Percentiles rank a stretch among this genome's conserved stretches.
Conservation (phyloP, 2,797 vertebrate genomes). For the Falco novaeseelandiae region DNA sequence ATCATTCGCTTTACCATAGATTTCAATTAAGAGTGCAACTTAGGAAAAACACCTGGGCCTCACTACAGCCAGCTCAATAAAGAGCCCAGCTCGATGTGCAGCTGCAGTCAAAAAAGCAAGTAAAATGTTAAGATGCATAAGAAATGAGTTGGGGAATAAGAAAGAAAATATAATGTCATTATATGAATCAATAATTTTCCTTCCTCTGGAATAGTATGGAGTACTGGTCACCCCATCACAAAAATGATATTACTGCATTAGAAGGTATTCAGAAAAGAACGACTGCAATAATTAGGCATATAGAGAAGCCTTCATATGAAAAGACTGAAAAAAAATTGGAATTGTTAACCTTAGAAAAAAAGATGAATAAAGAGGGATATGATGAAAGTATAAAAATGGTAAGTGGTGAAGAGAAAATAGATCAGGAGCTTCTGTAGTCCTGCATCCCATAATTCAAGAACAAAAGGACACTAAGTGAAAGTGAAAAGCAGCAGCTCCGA, state of each 20-base stretch:
- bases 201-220: background rate
- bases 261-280: slow-evolving; percentile 43
- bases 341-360: slow-evolving; percentile 41
- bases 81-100: background rate
- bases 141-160: background rate
- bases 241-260: slow-evolving; percentile 43
- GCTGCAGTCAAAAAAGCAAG: background rate
- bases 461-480: slow-evolving; percentile 57
- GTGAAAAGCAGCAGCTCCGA: slow-evolving; percentile 39
- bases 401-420: slow-evolving; percentile 49
- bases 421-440: slow-evolving; percentile 46
- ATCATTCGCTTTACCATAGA: background rate
- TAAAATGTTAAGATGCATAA: background rate
- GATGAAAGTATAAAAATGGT: slow-evolving; percentile 44
- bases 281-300: slow-evolving; percentile 46
- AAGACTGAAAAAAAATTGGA: background rate
- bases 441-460: slow-evolving; percentile 47
- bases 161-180: slow-evolving; percentile 33
- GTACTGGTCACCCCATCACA: background rate
- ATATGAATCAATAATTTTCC: slow-evolving; percentile 27
- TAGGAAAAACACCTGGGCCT: background rate
- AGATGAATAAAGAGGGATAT: slow-evolving; percentile 17
- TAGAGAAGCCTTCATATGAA: slow-evolving; percentile 12
- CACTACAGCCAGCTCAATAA: background rate
- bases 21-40: background rate